A percentile compares a stretch with the other conserved stretches of the same genome.
phyloP scores from a whole-genome alignment of 1,140 invertebrate species.

The Tachypleus tridentatus region DNA sequence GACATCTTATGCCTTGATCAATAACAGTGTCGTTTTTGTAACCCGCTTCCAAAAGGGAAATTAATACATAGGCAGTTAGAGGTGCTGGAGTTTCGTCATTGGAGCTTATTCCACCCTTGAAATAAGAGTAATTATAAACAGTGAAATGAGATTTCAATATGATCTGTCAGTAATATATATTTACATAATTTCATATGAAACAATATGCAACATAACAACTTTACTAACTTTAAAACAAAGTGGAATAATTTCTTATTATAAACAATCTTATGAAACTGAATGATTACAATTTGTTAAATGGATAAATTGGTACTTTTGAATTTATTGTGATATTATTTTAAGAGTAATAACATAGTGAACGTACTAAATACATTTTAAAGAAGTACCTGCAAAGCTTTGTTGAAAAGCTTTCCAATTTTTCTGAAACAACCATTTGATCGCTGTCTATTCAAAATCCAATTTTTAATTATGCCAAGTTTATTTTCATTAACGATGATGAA shows the following conservation, averaged over 20 bases:
- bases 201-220: neutral
- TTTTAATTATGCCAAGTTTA: constrained; percentile 32
- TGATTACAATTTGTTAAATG: neutral
- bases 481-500: constrained; percentile 52
- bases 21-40: constrained; percentile 28
- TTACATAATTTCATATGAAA: neutral
- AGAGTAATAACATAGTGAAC: no score
- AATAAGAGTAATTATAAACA: constrained; percentile 5
- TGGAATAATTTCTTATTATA: neutral
- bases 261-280: neutral
- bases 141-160: neutral
- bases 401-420: neutral
- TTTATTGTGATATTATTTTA: no score
- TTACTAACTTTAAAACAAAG: neutral
- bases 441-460: constrained; percentile 36
- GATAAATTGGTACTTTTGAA: no score
- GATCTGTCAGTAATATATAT: no score
- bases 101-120: constrained; percentile 47
- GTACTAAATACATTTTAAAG: neutral
- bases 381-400: constrained; percentile 11
- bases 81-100: constrained; percentile 43
- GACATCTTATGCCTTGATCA: constrained; percentile 43
- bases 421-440: constrained; percentile 4
- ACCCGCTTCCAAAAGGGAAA: constrained; percentile 47
- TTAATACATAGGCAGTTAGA: constrained; percentile 52